A percentile compares a stretch with the other conserved stretches of the same genome.
Conservation (phyloP, 2,888 invertebrate genomes). For the Meloe dianella region DNA sequence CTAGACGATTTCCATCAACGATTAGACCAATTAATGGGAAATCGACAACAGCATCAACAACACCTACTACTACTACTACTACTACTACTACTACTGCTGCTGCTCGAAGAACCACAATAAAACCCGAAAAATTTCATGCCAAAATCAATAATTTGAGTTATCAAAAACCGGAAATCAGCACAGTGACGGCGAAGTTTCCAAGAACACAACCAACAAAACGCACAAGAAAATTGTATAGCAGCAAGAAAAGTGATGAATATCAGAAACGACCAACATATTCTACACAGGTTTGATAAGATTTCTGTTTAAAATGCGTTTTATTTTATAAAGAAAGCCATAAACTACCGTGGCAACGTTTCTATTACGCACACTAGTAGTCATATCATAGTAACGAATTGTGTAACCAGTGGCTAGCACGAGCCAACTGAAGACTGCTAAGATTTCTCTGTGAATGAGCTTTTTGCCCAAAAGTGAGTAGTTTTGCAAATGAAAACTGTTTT, state of each 20-base stretch:
- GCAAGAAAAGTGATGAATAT: conserved; percentile 42
- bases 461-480: too few species aligned
- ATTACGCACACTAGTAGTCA: too few species aligned
- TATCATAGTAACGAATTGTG: too few species aligned
- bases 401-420: too few species aligned
- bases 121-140: conserved; percentile 47
- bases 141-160: conserved; percentile 39
- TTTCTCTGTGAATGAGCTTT: too few species aligned
- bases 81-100: conserved; percentile 23
- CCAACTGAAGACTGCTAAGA: too few species aligned
- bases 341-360: background rate
- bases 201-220: conserved; percentile 35
- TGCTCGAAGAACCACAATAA: conserved; percentile 29
- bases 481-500: too few species aligned
- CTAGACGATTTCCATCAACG: conserved; percentile 32
- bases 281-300: background rate
- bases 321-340: background rate
- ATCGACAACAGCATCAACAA: conserved; percentile 43
- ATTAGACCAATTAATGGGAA: conserved; percentile 39
- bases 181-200: conserved; percentile 34
- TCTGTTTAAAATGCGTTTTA: too few species aligned
- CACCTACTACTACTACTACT: conserved; percentile 25
- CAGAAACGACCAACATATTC: background rate
- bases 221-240: conserved; percentile 49
- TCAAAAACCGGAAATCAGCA: conserved; percentile 11